Evolutionary conservation across 2,797 vertebrate species (phyloP), one percentile per base, ranked within the genome.

Genomic region (Siniperca obscura): DNA sequence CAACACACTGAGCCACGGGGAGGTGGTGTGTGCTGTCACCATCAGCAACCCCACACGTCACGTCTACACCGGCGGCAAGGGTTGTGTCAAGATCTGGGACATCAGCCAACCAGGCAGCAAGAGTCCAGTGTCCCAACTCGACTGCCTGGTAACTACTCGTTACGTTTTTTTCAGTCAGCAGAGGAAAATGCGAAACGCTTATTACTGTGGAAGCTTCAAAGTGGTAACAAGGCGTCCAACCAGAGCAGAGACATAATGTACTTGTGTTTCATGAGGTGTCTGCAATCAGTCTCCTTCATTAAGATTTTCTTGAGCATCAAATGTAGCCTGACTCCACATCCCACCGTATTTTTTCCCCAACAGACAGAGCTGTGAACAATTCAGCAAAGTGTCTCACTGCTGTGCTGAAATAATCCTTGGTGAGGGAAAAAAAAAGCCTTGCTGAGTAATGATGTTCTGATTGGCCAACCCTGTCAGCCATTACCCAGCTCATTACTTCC

Each of bases 21-120:
- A 97, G 78, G 96, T 97, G 80, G 96, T 97, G 70, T 99, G 98
- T 0, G 98, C 98, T 0, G 98, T 99, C 92, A 99, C 98, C 90
- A 99, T 99, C 94, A 99, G 98, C 95, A 98, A 98, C 94, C 97
- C 98, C 73, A 98, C 98, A 0, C 93, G 98, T 56, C 98, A 99
- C 61, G 98, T 99, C 92, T 99, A 99, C 94, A 99, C 98, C 0
- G 98, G 98, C 0, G 98, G 98, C 90, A 99, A 99, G 89, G 98
- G 98, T 72, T 99, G 98, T 0, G 98, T 99, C 84, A 99, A 99
- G 95, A 98, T 99, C 93, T 99, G 98, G 98, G 98, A 99, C 90
- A 98, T 99, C 95, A 98, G 98, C 94, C 98, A 99, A 89, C 98
- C 97, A 0, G 98, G 98, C 88, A 98, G 97, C 96, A 99, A 99